Evolutionary conservation across 1,140 invertebrate species (phyloP).

Genomic region (Chymomyza costata): DNA sequence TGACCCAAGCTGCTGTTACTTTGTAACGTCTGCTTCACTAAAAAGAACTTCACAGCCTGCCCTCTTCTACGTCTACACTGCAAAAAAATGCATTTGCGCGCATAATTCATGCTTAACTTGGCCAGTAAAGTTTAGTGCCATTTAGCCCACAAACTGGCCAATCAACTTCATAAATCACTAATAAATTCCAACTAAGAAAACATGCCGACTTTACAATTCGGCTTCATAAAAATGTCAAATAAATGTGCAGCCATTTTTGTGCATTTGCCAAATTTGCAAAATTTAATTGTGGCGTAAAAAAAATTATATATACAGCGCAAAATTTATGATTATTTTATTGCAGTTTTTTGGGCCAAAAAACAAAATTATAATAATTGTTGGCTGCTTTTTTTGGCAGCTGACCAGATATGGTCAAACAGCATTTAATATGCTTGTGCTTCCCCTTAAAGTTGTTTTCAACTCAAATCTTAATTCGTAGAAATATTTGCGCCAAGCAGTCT

Average conservation of each 20-base stretch:
- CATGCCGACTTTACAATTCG: constrained; percentile 13
- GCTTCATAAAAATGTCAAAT: constrained; percentile 66
- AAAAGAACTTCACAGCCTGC: too few relatives aligned
- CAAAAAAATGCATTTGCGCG: constrained; percentile 20
- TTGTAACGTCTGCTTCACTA: too few relatives aligned
- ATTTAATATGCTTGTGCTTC: too few relatives aligned
- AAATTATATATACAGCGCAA: too few relatives aligned
- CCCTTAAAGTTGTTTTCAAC: too few relatives aligned
- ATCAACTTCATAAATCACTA: constrained; percentile 60
- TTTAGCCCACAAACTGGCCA: constrained; percentile 36
- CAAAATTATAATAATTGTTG: too few relatives aligned
- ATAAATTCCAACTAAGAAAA: constrained; percentile 21
- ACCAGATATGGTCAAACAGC: constrained; percentile 27
- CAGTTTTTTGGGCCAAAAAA: constrained; percentile 35
- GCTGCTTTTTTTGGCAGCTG: constrained; percentile 39
- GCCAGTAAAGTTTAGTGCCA: constrained; percentile 20
- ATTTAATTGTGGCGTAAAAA: constrained; percentile 64
- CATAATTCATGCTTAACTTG: background rate
- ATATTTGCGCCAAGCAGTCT: too few relatives aligned
- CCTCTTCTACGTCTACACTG: too few relatives aligned
- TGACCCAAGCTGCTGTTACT: too few relatives aligned
- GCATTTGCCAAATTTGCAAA: constrained; percentile 68
- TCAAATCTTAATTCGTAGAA: too few relatives aligned
- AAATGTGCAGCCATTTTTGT: constrained; percentile 67
- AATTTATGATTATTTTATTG: constrained; percentile 70